Base-by-base conservation (phyloP, 2,113 vertebrate species). In the Gymnogyps californianus region DNA sequence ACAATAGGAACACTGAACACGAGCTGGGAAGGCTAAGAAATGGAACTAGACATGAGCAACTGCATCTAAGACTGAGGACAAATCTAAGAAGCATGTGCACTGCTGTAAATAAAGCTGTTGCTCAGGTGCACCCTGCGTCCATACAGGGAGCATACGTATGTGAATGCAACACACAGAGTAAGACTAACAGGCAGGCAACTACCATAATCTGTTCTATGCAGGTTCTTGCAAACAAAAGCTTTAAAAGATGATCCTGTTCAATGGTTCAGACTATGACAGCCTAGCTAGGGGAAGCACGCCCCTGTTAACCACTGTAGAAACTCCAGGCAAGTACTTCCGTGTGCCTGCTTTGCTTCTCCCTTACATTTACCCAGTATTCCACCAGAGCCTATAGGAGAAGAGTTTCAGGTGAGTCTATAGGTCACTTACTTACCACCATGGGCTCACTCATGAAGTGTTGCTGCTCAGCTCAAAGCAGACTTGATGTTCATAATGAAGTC, bases 1-100 rank as follows among this genome's bases (percentile, higher is more conserved):
- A 36, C 26, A 6, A 1, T 1, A 4, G 1, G 1, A 11, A 20
- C 32, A 6, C 32, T 7, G 29, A 28, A 14, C 2, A 2, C 11
- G 28, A 49, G 36, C 55, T 66, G 59, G 55, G 54, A 46, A 34
- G 47, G 61, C 75, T 13, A 24, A 77, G 29, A 25, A 28, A 40
- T 7, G 31, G 36, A 71, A 54, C 42, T 19, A 16, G 54, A 34
- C 7, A 2, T 1, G 16, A 44, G 44, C 51, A 70, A 29, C 62
- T 13, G 16, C n/a, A 44, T 1, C 8, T 31, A 36, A 65, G 40
- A 7, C 36, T 9, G 15, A 29, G 16, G 57, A 51, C 24, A 46
- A 52, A 31, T 13, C 10, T 24, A 59, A 49, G 54, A 2, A 34
- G 36, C 18, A 11, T 1, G 13, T 6, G 14, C 54, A 15, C 2